Conservation (phyloP, 1,140 invertebrate genomes). For the Kradibia gibbosae region DNA sequence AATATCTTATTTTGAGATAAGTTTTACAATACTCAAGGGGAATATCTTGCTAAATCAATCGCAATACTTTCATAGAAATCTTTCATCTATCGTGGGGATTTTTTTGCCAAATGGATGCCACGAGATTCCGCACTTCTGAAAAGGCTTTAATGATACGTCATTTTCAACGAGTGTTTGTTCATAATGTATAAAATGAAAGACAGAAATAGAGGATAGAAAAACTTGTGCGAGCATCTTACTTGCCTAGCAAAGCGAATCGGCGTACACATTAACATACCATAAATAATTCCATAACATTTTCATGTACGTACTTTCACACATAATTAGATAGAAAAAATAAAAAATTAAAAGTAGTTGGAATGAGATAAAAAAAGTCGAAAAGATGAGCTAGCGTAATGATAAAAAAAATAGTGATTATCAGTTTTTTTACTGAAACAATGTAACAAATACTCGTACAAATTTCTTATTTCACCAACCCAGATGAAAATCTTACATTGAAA, state of each 20-base stretch:
- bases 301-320: neutral
- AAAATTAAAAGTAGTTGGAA: neutral
- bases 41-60: conserved; percentile 28
- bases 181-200: conserved; percentile 1
- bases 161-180: neutral
- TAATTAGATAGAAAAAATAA: conserved; percentile 1
- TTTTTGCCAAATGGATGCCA: neutral
- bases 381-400: neutral
- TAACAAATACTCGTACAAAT: too few species aligned
- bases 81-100: neutral
- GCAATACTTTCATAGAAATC: neutral
- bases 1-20: neutral
- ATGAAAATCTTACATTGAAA: too few species aligned
- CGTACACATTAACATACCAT: conserved; percentile 26
- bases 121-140: neutral
- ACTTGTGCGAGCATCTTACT: neutral
- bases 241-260: conserved; percentile 20
- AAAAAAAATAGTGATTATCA: neutral
- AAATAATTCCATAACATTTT: conserved; percentile 29
- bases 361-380: neutral
- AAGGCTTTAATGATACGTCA: neutral
- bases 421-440: too few species aligned
- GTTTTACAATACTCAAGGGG: conserved; percentile 1
- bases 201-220: neutral
- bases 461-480: too few species aligned